Evolutionary conservation across 2,888 invertebrate genomes (phyloP).

Genomic region (Volucella zonaria): DNA sequence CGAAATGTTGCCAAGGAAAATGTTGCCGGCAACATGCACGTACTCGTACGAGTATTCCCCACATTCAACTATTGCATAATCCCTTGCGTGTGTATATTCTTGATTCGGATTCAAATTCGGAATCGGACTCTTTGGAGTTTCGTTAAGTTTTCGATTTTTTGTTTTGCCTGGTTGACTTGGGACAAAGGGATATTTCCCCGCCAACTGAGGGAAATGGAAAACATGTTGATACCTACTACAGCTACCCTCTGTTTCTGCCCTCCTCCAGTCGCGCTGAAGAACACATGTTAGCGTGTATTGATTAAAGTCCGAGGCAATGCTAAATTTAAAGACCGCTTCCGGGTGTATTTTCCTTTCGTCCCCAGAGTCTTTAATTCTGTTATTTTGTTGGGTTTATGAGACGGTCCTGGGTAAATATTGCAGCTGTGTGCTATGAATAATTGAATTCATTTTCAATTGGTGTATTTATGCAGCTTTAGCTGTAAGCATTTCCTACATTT

Average conservation of each 20-base stretch:
- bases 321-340: slow-evolving; percentile 39
- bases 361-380: slow-evolving; percentile 17
- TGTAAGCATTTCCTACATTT: not conserved
- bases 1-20: slow-evolving; percentile 68
- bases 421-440: slow-evolving; percentile 53
- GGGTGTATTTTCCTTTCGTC: slow-evolving; percentile 22
- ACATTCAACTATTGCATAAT: slow-evolving; percentile 59
- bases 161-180: not conserved
- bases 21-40: slow-evolving; percentile 47
- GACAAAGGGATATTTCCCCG: slow-evolving; percentile 41
- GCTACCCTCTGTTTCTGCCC: not conserved
- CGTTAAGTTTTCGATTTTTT: slow-evolving; percentile 47
- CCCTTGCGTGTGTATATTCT: slow-evolving; percentile 43
- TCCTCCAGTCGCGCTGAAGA: not conserved
- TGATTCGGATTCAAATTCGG: not conserved
- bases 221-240: slow-evolving; percentile 44
- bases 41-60: not conserved
- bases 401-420: slow-evolving; percentile 26
- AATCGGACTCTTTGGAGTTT: slow-evolving; percentile 6
- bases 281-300: slow-evolving; percentile 59
- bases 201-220: slow-evolving; percentile 3
- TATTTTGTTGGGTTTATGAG: slow-evolving; percentile 1
- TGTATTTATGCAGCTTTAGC: not conserved
- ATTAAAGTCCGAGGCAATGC: slow-evolving; percentile 51
- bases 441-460: slow-evolving; percentile 23